Evolutionary conservation across 1,140 invertebrate genomes (phyloP).

Genomic region (Vollenhovia emeryi): DNA sequence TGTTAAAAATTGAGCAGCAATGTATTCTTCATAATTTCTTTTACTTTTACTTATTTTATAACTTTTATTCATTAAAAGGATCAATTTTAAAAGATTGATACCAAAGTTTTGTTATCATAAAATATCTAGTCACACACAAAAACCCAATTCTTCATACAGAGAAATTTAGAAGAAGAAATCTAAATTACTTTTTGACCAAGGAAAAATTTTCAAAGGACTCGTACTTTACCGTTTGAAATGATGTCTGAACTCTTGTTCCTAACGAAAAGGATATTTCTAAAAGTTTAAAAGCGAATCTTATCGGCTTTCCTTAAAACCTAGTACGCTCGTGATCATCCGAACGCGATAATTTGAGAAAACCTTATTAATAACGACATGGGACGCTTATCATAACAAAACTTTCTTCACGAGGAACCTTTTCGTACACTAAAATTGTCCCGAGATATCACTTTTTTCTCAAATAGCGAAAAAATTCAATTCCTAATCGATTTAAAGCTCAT

Average conservation of each 20-base stretch:
- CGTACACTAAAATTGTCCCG: background rate
- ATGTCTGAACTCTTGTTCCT: slow-evolving; percentile 20
- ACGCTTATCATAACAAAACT: background rate
- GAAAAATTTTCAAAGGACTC: background rate
- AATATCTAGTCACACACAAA: no score
- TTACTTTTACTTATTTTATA: no score
- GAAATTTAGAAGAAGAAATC: no score
- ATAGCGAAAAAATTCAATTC: slow-evolving; percentile 13
- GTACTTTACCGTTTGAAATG: background rate
- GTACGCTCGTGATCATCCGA: background rate
- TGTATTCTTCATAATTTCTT: background rate
- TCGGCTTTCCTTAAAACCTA: slow-evolving; percentile 22
- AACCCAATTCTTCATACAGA: no score
- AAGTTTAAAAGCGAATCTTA: background rate
- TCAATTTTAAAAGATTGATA: no score
- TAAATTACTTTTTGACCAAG: background rate
- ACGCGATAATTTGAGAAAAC: background rate
- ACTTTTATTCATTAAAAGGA: no score
- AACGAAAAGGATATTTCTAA: slow-evolving; percentile 7
- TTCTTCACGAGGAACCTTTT: slow-evolving; percentile 18
- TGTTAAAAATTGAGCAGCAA: slow-evolving; percentile 4
- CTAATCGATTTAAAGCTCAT: slow-evolving; percentile 42
- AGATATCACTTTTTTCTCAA: background rate
- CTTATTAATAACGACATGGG: background rate
- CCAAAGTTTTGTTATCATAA: no score